Percentiles rank a stretch among this genome's conserved stretches.
phyloP scores from a whole-genome alignment of 2,113 vertebrate species.

The Channa argus region DNA sequence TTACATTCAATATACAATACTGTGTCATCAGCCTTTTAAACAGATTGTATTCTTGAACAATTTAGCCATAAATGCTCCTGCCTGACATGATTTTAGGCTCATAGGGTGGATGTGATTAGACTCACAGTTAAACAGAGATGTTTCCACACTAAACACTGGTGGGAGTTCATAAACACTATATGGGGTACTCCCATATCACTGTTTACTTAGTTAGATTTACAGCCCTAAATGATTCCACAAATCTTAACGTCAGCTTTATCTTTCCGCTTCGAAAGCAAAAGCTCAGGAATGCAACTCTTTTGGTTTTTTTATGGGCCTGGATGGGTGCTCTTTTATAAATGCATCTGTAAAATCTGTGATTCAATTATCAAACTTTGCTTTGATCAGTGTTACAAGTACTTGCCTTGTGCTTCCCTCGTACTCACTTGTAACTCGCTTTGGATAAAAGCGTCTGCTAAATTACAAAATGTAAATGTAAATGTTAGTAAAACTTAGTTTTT shows the following conservation, averaged over 20 bases:
- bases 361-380: slow-evolving; percentile 45
- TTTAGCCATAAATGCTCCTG: no score
- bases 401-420: no score
- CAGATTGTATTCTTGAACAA: no score
- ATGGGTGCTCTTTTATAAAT: slow-evolving; percentile 39
- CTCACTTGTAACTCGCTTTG: no score
- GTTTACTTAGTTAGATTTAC: slow-evolving; percentile 54
- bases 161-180: slow-evolving; percentile 39
- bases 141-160: slow-evolving; percentile 2
- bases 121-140: slow-evolving; percentile 3
- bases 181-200: slow-evolving; percentile 8
- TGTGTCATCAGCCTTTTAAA: no score
- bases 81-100: not conserved
- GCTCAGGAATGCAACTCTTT: slow-evolving; percentile 26
- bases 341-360: slow-evolving; percentile 43
- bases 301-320: slow-evolving; percentile 24
- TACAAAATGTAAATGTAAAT: no score
- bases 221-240: slow-evolving; percentile 53
- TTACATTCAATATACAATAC: no score
- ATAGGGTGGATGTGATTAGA: slow-evolving; percentile 3
- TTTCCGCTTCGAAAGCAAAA: slow-evolving; percentile 49
- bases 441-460: no score
- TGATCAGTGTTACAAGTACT: not conserved
- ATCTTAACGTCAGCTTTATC: slow-evolving; percentile 52
- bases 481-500: not conserved